Percentiles rank a stretch among this genome's conserved stretches.
These are phyloP conservation scores for Acromyrmex echinatior DNA, from an alignment of 1,140 invertebrate species.

Conservation along the genomic window DNA sequence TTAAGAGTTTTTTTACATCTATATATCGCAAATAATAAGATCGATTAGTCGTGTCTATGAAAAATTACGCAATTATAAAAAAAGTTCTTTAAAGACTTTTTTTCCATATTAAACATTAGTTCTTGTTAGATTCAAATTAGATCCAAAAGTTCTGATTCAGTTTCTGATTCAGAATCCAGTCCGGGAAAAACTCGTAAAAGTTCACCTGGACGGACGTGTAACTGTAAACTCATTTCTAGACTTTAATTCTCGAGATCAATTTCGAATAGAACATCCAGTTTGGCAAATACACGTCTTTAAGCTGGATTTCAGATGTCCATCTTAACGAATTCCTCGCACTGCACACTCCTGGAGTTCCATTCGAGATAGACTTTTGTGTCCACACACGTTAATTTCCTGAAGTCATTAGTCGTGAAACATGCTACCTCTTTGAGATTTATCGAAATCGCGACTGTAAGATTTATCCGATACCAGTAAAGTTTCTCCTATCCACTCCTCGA, in stretches of 20 bases:
- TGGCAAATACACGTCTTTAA: neutral
- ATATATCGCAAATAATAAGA: neutral
- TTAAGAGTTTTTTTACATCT: neutral
- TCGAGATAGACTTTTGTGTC: slow-evolving; percentile 2
- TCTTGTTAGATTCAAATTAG: neutral
- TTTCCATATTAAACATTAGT: neutral
- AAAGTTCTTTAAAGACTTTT: neutral
- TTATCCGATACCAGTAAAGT: neutral
- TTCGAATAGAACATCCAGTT: neutral
- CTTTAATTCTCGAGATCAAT: slow-evolving; percentile 11
- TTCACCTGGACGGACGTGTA: neutral
- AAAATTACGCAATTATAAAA: neutral
- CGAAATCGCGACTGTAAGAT: slow-evolving; percentile 30
- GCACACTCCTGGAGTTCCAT: neutral
- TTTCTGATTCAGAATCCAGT: neutral
- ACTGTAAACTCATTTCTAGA: slow-evolving; percentile 32
- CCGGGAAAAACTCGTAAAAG: neutral
- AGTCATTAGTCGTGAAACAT: slow-evolving; percentile 23
- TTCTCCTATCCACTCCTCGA: neutral
- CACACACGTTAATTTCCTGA: neutral
- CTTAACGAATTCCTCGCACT: neutral
- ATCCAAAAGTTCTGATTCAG: slow-evolving; percentile 21
- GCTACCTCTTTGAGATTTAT: neutral
- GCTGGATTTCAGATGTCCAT: neutral
- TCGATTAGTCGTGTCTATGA: neutral